Base-by-base conservation (phyloP, 2,113 vertebrate genomes). In the Conger conger region DNA sequence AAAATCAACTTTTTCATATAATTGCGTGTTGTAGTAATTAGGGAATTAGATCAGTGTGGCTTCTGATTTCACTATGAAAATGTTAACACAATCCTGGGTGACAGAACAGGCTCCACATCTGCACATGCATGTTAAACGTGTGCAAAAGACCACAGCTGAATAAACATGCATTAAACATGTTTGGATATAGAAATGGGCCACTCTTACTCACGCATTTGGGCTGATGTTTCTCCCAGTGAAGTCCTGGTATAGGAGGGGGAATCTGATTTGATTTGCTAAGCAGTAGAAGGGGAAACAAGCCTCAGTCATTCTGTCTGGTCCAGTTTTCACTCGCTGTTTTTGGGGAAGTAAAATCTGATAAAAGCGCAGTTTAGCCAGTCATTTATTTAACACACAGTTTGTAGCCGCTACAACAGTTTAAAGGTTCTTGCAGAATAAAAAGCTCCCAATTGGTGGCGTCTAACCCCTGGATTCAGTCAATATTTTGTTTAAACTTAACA, bases 161-260 rank as follows among this genome's bases (percentile, higher is more conserved):
- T 95, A 96, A 96, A 96, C 95, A 96, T 92, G 93, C 95, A 95
- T 94, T 95, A 96, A 94, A 95, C 96, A 93, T 96, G 95, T 96
- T 96, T 96, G 96, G 95, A 93, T 96, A 95, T 95, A 94, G 94
- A 96, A 96, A 94, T 96, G 95, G 95, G 95, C 96, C 95, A 96
- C 93, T 96, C 95, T 95, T 96, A 96, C 94, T 95, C 95, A 96
- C 93, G 95, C 94, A 95, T 95, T 96, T 96, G 95, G 95, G 95
- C 95, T 90, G 92, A 93, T 94, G 93, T 94, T 95, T 94, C 94
- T 93, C 95, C 95, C 94, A 95, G 57, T 27, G 57, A 27, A 20
- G 94, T 90, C 92, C 89, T 94, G 95, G 95, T 95, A 94, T 96
- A 94, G 91, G 95, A 92, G 91, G 96, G 95, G 94, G 95, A 96